Evolutionary conservation across 2,888 invertebrate genomes (phyloP).

Genomic region (Philaethria dido): DNA sequence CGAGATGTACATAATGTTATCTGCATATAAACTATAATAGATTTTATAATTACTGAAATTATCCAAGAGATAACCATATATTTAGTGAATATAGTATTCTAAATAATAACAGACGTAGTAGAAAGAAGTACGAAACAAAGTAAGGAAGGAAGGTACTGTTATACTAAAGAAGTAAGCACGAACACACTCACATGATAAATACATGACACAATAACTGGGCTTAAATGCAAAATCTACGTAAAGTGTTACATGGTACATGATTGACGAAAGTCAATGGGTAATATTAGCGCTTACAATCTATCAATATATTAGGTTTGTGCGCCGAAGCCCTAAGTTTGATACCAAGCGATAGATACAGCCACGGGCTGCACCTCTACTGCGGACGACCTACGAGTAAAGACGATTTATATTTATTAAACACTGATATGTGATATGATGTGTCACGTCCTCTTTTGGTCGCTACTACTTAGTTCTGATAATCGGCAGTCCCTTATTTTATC

Average conservation of each 20-base stretch:
- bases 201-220: conserved; percentile 78
- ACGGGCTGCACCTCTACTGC: conserved; percentile 50
- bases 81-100: conserved; percentile 20
- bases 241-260: conserved; percentile 78
- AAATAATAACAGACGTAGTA: conserved; percentile 28
- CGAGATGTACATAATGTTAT: conserved; percentile 64
- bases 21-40: conserved; percentile 44
- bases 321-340: conserved; percentile 76
- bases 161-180: conserved; percentile 55
- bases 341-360: conserved; percentile 59
- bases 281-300: conserved; percentile 73
- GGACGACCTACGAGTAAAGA: conserved; percentile 54
- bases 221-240: conserved; percentile 81
- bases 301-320: conserved; percentile 71
- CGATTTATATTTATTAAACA: conserved; percentile 58
- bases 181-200: conserved; percentile 76
- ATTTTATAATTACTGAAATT: conserved; percentile 34
- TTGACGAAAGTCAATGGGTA: conserved; percentile 76
- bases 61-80: conserved; percentile 22
- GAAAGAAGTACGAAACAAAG: conserved; percentile 32
- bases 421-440: conserved; percentile 83
- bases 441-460: conserved; percentile 75
- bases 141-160: conserved; percentile 29
- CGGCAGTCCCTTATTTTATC: conserved; percentile 48
- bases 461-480: conserved; percentile 53